A percentile compares a stretch with the other conserved stretches of the same genome.
These are phyloP conservation scores for Microcebus jonahi DNA, from an alignment of 2,113 vertebrate genomes.

Conservation along the genomic window DNA sequence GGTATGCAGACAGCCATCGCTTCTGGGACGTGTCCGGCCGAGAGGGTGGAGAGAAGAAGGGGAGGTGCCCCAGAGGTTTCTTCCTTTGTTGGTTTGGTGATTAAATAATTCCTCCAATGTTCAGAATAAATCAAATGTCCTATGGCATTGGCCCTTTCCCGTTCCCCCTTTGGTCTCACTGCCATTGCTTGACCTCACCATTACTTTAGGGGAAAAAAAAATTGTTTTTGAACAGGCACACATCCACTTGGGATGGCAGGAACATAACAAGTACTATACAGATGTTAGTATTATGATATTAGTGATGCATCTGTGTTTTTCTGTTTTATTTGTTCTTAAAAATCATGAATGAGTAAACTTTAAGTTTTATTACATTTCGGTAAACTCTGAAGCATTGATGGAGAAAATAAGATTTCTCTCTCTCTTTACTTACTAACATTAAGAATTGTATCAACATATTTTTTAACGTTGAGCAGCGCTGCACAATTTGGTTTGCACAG, in stretches of 20 bases:
- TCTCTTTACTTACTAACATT: neutral
- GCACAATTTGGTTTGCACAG: neutral
- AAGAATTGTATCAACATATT: neutral
- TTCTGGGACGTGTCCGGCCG: neutral
- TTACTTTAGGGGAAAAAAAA: neutral
- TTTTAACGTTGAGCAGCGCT: neutral
- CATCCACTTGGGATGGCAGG: neutral
- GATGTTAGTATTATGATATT: neutral
- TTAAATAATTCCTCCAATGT: neutral
- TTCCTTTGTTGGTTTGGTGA: neutral
- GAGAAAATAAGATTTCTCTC: neutral
- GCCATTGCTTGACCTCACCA: neutral
- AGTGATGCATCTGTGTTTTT: neutral
- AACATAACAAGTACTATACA: neutral
- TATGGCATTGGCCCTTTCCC: neutral
- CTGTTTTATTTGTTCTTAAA: neutral
- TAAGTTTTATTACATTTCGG: neutral
- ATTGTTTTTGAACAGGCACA: neutral
- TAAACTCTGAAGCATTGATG: neutral
- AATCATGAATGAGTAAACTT: neutral
- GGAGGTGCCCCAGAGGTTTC: neutral
- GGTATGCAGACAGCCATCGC: accelerated
- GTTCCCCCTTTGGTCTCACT: neutral
- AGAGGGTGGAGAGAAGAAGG: neutral
- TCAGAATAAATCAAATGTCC: neutral